Evolutionary conservation across 2,888 invertebrate genomes (phyloP).

Genomic region (Zaprionus obscuricornis): DNA sequence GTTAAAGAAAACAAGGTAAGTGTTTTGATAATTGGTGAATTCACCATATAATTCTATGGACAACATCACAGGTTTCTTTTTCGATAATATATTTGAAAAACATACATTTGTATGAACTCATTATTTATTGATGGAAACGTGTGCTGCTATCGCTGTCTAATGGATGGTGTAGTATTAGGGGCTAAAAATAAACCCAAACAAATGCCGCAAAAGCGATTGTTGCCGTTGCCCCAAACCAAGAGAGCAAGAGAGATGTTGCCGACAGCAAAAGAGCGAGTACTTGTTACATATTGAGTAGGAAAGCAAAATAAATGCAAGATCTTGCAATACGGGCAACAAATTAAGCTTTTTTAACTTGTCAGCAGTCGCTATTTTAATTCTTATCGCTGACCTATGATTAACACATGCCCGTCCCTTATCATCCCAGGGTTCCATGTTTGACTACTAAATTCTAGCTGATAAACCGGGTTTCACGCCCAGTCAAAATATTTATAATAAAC

Average conservation of each 20-base stretch:
- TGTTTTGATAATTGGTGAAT: too few species aligned
- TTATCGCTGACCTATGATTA: constrained; percentile 64
- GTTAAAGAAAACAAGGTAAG: too few species aligned
- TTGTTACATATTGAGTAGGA: constrained; percentile 39
- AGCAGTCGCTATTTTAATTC: constrained; percentile 40
- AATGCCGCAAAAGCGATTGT: constrained; percentile 22
- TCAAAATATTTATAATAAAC: constrained; percentile 24
- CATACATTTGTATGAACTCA: background rate
- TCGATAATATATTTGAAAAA: background rate
- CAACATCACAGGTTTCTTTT: too few species aligned
- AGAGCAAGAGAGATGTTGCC: background rate
- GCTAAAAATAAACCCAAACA: constrained; percentile 57
- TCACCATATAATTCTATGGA: too few species aligned
- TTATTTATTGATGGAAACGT: constrained; percentile 1
- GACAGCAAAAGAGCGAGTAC: background rate
- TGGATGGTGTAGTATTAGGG: constrained; percentile 26
- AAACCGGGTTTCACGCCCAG: constrained; percentile 74
- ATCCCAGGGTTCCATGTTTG: constrained; percentile 46
- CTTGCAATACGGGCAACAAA: constrained; percentile 56
- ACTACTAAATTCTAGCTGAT: constrained; percentile 52
- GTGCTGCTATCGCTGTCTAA: constrained; percentile 24
- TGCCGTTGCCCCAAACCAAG: background rate
- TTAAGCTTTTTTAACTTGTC: constrained; percentile 50
- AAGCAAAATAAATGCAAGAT: constrained; percentile 29
- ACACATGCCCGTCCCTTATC: constrained; percentile 51